Evolutionary conservation across 2,113 vertebrate genomes (phyloP).

Genomic region (Origma solitaria): DNA sequence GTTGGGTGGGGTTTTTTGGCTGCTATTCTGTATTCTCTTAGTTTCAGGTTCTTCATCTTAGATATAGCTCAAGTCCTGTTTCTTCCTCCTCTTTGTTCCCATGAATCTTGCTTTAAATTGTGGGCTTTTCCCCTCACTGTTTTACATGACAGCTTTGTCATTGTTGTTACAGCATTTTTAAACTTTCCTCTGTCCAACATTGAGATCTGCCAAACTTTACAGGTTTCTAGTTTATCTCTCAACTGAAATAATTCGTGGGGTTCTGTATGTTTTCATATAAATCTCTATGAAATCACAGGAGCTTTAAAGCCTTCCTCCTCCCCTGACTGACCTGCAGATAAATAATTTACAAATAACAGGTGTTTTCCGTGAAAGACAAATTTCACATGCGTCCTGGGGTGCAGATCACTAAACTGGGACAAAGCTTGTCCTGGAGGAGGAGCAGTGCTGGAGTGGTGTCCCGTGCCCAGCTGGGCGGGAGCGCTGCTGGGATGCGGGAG

Average conservation of each 20-base stretch:
- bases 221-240: neutral
- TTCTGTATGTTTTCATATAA: neutral
- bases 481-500: constrained; percentile 37
- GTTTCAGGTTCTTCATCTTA: neutral
- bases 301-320: neutral
- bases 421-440: neutral
- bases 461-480: neutral
- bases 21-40: neutral
- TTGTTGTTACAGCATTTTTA: neutral
- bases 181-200: neutral
- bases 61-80: neutral
- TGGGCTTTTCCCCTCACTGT: neutral
- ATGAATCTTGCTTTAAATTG: neutral
- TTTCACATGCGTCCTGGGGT: neutral
- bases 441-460: neutral
- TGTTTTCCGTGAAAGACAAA: neutral
- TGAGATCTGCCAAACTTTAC: neutral
- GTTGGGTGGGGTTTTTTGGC: neutral
- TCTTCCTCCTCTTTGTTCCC: neutral
- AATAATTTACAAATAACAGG: neutral
- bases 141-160: neutral
- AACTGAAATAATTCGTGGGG: neutral
- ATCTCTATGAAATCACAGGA: neutral
- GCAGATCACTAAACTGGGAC: neutral
- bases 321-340: neutral